Conservation (phyloP, 30 jellyfish, hydroid and myxozoan genomes). For the Aurelia sp. region DNA sequence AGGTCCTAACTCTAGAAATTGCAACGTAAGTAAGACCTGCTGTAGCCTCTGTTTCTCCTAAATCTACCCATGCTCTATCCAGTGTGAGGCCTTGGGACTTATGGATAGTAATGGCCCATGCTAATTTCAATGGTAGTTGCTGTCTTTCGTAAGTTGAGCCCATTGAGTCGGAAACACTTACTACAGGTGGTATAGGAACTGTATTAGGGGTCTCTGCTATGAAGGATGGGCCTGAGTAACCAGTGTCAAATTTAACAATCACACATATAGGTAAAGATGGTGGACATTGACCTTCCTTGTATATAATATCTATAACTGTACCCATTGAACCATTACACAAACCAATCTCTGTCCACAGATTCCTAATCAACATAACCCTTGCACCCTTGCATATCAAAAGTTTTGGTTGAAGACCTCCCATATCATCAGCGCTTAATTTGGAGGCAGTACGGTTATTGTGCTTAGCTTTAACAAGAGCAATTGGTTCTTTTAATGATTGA, state of each 20-base stretch:
- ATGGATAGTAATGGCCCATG: too few relatives aligned
- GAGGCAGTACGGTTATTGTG: slow-evolving; percentile 36
- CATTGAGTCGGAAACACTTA: too few relatives aligned
- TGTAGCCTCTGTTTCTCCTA: not conserved
- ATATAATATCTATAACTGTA: slow-evolving; percentile 35
- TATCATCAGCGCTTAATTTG: slow-evolving; percentile 51
- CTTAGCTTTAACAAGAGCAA: slow-evolving; percentile 50
- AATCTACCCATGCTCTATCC: too few relatives aligned
- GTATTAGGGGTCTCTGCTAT: not conserved
- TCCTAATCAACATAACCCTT: slow-evolving; percentile 54
- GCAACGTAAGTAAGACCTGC: not conserved
- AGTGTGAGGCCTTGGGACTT: too few relatives aligned
- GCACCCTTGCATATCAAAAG: slow-evolving; percentile 22
- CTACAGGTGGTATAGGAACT: not conserved
- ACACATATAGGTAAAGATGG: slow-evolving; percentile 50
- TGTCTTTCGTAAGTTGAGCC: not conserved
- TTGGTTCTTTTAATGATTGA: slow-evolving; percentile 16
- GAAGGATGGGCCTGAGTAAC: slow-evolving; percentile 2
- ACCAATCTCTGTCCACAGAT: slow-evolving; percentile 75
- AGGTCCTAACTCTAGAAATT: not conserved
- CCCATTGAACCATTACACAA: slow-evolving; percentile 72
- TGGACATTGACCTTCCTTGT: slow-evolving; percentile 1
- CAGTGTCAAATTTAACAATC: slow-evolving; percentile 33
- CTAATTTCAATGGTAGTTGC: too few relatives aligned
- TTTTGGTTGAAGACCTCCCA: slow-evolving; percentile 63